phyloP scores from a whole-genome alignment of 2,797 vertebrate species.

The Macroramphosus scolopax region DNA sequence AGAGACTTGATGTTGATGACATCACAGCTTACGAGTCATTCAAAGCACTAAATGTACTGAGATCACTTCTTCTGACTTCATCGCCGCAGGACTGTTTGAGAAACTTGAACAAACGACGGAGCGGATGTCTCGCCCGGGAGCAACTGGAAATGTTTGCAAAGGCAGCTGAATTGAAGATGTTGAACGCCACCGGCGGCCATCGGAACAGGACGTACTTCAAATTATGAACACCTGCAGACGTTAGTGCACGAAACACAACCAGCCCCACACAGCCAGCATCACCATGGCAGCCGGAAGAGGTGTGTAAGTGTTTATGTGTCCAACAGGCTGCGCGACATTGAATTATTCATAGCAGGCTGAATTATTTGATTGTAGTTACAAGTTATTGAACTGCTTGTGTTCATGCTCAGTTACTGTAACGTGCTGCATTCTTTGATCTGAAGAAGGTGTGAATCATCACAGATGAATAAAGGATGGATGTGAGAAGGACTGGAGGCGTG shows the following conservation, averaged over 20 bases:
- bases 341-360: no score
- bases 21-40: no score
- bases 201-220: constrained; percentile 1
- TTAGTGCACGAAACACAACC: no score
- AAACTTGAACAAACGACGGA: constrained; percentile 22
- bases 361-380: neutral
- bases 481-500: constrained; percentile 30
- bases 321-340: no score
- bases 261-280: no score
- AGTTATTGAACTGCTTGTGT: neutral
- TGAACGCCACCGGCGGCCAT: constrained; percentile 1
- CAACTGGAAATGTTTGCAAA: constrained; percentile 26
- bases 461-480: no score
- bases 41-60: no score
- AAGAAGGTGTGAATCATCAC: constrained; percentile 33
- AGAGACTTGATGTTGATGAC: no score
- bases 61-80: constrained; percentile 12
- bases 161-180: neutral
- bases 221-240: neutral
- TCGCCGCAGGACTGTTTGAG: constrained; percentile 16
- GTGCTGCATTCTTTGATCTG: constrained; percentile 3
- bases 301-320: no score
- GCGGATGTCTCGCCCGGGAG: constrained; percentile 46
- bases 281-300: no score
- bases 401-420: no score